Percentiles rank a stretch among this genome's conserved stretches.
Conservation (phyloP, 2,113 vertebrate genomes). For the Ammodytes marinus region DNA sequence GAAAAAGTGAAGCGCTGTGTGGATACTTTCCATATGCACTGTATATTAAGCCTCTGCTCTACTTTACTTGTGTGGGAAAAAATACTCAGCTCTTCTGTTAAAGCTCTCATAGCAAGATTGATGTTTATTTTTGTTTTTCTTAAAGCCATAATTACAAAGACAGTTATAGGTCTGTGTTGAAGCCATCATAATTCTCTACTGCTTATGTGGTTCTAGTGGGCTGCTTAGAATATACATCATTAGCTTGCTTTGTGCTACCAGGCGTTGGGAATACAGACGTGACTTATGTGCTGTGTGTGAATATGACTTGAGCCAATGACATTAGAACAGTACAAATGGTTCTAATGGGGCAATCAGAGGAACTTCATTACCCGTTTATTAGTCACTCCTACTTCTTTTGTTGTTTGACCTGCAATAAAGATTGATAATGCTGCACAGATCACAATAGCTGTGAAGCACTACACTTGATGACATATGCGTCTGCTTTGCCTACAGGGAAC, state of each 20-base stretch:
- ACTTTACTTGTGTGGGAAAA: not conserved
- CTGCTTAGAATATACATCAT: conserved; percentile 23
- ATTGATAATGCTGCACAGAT: not conserved
- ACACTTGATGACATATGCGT: not conserved
- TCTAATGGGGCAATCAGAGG: no score
- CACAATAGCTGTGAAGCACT: not conserved
- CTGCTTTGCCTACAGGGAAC: conserved; percentile 20
- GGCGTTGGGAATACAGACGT: not conserved
- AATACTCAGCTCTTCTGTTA: conserved; percentile 3
- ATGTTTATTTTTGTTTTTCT: conserved; percentile 50
- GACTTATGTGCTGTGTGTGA: not conserved
- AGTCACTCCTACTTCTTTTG: not conserved
- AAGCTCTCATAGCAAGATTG: conserved; percentile 10
- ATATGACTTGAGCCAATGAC: not conserved
- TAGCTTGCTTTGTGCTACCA: conserved; percentile 17
- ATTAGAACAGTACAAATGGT: not conserved
- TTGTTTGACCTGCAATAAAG: not conserved
- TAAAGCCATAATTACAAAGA: conserved; percentile 70
- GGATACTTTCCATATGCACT: no score
- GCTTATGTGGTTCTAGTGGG: conserved; percentile 37
- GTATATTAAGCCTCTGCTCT: not conserved
- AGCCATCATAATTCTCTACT: conserved; percentile 49
- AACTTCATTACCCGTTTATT: not conserved
- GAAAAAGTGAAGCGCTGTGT: no score
- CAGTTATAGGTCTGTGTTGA: conserved; percentile 38